These are phyloP conservation scores for Pammene fasciana DNA, from an alignment of 2,888 invertebrate genomes.

Conservation along the genomic window DNA sequence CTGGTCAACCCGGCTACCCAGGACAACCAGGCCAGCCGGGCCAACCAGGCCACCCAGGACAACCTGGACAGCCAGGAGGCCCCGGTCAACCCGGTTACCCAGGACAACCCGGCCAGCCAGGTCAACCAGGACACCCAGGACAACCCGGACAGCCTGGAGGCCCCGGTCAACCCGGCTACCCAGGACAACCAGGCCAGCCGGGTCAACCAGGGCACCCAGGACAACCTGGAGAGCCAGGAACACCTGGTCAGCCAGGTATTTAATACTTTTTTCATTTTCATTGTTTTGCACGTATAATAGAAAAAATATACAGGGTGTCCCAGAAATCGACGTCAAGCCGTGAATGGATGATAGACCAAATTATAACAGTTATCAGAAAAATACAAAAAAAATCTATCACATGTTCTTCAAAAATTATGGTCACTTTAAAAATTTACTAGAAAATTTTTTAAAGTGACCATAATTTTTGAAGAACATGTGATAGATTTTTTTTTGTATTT, in stretches of 20 bases:
- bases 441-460: too few species aligned
- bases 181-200: conserved; percentile 15
- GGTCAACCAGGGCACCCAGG: conserved; percentile 20
- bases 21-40: conserved; percentile 51
- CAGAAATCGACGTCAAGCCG: too few species aligned
- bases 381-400: too few species aligned
- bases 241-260: conserved; percentile 22
- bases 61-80: conserved; percentile 24
- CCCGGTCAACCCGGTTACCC: conserved; percentile 28
- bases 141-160: conserved; percentile 23
- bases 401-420: too few species aligned
- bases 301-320: too few species aligned
- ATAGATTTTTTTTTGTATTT: too few species aligned
- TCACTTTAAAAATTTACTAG: too few species aligned
- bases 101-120: conserved; percentile 20
- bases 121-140: conserved; percentile 24
- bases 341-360: too few species aligned
- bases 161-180: conserved; percentile 13
- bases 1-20: conserved; percentile 42
- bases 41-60: conserved; percentile 50
- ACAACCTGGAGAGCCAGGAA: conserved; percentile 25
- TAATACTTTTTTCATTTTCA: too few species aligned
- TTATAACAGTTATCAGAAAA: too few species aligned
- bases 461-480: too few species aligned
- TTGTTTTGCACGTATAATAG: too few species aligned